phyloP scores from a whole-genome alignment of 2,113 vertebrate species.

The Galemys pyrenaicus region DNA sequence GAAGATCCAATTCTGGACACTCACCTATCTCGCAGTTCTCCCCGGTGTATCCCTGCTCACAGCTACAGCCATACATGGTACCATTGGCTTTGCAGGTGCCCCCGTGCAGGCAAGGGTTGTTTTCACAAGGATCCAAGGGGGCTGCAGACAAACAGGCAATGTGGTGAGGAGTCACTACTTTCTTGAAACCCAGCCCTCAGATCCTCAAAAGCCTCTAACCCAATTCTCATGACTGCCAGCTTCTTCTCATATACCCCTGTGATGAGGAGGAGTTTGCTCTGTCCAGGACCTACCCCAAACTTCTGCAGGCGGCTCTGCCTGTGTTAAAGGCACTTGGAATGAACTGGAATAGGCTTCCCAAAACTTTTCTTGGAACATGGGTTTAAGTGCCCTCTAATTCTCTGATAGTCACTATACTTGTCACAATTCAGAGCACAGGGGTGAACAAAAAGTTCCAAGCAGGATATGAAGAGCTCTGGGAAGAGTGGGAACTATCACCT shows the following conservation, averaged over 20 bases:
- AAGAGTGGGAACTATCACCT: background rate
- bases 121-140: conserved; percentile 90
- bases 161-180: no score
- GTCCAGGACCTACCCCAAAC: background rate
- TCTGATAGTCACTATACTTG: background rate
- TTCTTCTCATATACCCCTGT: background rate
- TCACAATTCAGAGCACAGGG: background rate
- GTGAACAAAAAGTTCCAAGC: background rate
- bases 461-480: background rate
- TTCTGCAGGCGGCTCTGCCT: background rate
- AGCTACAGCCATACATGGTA: conserved; percentile 92
- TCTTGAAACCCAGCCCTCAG: background rate
- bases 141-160: conserved; percentile 73
- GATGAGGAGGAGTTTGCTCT: background rate
- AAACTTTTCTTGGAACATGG: background rate
- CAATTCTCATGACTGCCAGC: no score
- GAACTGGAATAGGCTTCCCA: background rate
- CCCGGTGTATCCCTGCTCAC: conserved; percentile 92
- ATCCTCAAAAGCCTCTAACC: background rate
- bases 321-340: background rate
- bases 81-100: conserved; percentile 92
- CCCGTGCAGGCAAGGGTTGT: conserved; percentile 95
- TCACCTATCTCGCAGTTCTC: conserved; percentile 98
- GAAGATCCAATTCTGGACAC: conserved; percentile 29
- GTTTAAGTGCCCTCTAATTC: background rate